A percentile compares a stretch with the other conserved stretches of the same genome.
These are phyloP conservation scores for Ophonus ardosiacus DNA, from an alignment of 2,888 invertebrate species.

Conservation along the genomic window DNA sequence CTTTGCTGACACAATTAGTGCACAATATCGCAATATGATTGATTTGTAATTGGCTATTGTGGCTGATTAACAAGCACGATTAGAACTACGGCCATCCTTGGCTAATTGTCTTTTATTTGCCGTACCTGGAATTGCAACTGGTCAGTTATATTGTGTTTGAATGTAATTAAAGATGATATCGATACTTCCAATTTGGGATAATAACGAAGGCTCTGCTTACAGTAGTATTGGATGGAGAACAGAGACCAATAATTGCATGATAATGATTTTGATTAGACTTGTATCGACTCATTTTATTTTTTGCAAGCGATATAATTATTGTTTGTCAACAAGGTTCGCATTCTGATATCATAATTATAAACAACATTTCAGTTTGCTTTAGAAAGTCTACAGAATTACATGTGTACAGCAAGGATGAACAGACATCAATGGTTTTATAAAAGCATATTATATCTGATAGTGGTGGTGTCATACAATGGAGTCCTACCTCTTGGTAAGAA, in stretches of 20 bases:
- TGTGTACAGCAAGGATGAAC: too few relatives aligned
- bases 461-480: too few relatives aligned
- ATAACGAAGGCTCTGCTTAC: background rate
- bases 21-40: conserved; percentile 55
- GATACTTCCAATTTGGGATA: conserved; percentile 35
- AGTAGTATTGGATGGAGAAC: background rate
- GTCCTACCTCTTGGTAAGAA: too few relatives aligned
- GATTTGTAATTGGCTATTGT: conserved; percentile 63
- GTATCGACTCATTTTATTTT: background rate
- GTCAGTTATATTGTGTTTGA: background rate
- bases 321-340: background rate
- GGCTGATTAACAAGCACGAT: conserved; percentile 56
- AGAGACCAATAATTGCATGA: conserved; percentile 1
- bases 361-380: background rate
- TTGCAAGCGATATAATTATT: background rate
- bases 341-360: background rate
- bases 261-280: conserved; percentile 2
- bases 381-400: too few relatives aligned
- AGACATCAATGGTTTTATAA: too few relatives aligned
- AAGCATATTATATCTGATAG: too few relatives aligned
- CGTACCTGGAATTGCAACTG: conserved; percentile 30
- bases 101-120: conserved; percentile 62
- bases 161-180: conserved; percentile 57
- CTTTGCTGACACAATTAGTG: conserved; percentile 49
- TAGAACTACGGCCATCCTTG: conserved; percentile 38